Evolutionary conservation across 2,113 vertebrate genomes (phyloP), one percentile per base, ranked within the genome.

Genomic region (Ciconia maguari): DNA sequence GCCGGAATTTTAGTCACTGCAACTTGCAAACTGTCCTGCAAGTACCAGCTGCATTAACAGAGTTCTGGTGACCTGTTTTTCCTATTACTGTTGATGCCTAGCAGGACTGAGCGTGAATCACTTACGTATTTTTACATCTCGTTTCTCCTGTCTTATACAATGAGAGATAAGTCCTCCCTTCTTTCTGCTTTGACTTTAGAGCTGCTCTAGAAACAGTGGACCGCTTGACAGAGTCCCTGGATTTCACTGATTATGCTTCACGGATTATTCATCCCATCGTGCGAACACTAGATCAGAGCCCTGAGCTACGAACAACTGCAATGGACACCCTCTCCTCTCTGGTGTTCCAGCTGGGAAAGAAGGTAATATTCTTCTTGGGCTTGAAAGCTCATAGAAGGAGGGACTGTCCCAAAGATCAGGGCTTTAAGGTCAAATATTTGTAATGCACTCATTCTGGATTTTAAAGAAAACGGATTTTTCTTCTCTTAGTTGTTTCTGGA

Each of bases 261-360:
- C 98, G 99, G 24, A 99, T 99, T 88, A 99, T 99, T 90, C 99
- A 99, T 94, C 99, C 99, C 2, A 99, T 99, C 0, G 99, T 99
- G 11, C 98, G 99, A 36, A 99, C 99, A 0, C 98, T 99, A 16
- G 99, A 99, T 90, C 98, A 98, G 95, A 99, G 99, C 85, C 99
- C 99, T 10, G 99, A 99, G 91, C 98, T 99, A 42, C 98, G 99
- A 68, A 97, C 97, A 96, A 99, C 99, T 20, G 98, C 99, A 70
- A 99, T 99, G 99, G 99, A 99, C 98, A 99, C 99, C 0, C 97
- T 99, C 89, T 99, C 99, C 84, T 99, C 99, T 0, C 97, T 99
- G 25, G 99, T 99, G 22, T 99, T 99, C 96, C 99, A 99, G 89
- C 96, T 99, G 90, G 99, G 99, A 64, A 99, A 99, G 97, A 99